A percentile compares a stretch with the other conserved stretches of the same genome.
Evolutionary conservation across 2,113 vertebrate genomes (phyloP).

Genomic region (Colossoma macropomum): DNA sequence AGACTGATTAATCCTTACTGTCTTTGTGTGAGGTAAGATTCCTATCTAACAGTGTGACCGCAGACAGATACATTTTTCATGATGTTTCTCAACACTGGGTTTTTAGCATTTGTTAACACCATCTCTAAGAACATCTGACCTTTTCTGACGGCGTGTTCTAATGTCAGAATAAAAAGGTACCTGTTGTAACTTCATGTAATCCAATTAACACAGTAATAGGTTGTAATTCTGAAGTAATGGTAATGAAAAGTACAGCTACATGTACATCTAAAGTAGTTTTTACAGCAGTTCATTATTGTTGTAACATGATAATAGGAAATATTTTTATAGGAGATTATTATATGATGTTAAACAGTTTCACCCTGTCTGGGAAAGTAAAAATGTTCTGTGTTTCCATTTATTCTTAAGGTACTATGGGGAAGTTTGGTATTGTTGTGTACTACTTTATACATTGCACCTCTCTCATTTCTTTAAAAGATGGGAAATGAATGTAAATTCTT

Average conservation of each 20-base stretch:
- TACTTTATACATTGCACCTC: neutral
- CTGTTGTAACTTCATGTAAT: neutral
- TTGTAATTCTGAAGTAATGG: no score
- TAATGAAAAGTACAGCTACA: no score
- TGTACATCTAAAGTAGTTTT: no score
- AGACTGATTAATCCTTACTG: neutral
- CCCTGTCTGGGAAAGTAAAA: no score
- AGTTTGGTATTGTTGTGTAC: neutral
- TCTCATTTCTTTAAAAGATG: neutral
- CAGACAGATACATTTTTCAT: neutral
- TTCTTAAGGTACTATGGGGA: neutral
- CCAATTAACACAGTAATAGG: no score
- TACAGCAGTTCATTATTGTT: no score
- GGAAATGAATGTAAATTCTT: neutral
- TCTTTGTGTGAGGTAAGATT: neutral
- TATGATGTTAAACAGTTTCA: no score
- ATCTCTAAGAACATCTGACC: neutral
- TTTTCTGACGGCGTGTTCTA: neutral
- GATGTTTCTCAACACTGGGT: neutral
- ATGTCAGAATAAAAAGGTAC: neutral
- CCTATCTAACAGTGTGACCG: neutral
- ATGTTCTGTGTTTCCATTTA: no score
- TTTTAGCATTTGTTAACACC: neutral
- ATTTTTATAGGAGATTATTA: no score
- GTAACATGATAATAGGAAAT: no score